These are phyloP conservation scores for Turritopsis rubra DNA, from an alignment of 30 jellyfish, hydroid and myxozoan species.

Conservation along the genomic window DNA sequence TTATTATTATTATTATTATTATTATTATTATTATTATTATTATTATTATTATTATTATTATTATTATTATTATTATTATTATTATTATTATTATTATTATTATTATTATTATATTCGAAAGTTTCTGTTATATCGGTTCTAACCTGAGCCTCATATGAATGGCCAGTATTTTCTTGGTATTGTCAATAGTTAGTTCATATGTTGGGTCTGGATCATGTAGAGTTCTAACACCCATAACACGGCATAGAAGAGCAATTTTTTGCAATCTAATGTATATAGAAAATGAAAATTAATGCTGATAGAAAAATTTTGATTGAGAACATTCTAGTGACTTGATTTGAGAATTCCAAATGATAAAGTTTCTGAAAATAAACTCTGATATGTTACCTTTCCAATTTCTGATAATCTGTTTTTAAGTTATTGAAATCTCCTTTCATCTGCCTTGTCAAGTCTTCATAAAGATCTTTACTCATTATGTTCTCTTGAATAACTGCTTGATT, in stretches of 20 bases:
- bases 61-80: no score
- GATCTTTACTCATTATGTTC: constrained; percentile 38
- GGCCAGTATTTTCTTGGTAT: constrained; percentile 62
- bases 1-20: no score
- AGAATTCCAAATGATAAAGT: background rate
- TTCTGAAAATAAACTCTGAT: no score
- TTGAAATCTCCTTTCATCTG: constrained; percentile 24
- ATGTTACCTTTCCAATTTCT: background rate
- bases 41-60: no score
- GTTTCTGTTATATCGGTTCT: no score
- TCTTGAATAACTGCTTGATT: constrained; percentile 13
- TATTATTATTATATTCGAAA: no score
- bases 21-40: no score
- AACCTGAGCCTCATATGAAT: constrained; percentile 71
- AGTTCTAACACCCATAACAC: constrained; percentile 50
- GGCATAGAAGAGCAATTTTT: constrained; percentile 26
- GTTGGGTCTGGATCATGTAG: constrained; percentile 56
- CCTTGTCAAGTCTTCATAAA: constrained; percentile 33
- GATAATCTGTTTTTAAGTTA: constrained; percentile 1
- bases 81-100: no score
- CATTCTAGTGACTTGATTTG: background rate
- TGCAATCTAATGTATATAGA: background rate
- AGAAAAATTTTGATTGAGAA: no score
- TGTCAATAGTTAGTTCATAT: constrained; percentile 57
- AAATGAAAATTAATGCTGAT: no score